Evolutionary conservation across 2,113 vertebrate genomes (phyloP).

Genomic region (Morone chrysops): DNA sequence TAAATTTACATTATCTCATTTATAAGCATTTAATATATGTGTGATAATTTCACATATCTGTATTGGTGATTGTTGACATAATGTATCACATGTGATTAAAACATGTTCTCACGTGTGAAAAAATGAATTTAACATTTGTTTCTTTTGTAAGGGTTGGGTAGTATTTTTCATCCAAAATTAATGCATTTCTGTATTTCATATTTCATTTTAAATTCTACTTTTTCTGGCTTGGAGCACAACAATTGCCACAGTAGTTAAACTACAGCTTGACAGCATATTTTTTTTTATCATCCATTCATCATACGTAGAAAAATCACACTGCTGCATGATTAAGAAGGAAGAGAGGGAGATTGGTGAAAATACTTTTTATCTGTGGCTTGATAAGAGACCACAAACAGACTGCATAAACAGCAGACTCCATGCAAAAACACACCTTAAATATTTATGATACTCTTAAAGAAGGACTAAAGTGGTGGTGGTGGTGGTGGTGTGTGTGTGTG

Average conservation of each 20-base stretch:
- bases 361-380: slow-evolving; percentile 6
- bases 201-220: not conserved
- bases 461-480: too few relatives aligned
- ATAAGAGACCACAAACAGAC: slow-evolving; percentile 31
- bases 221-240: not conserved
- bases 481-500: too few relatives aligned
- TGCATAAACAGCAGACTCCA: slow-evolving; percentile 49
- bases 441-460: slow-evolving; percentile 62
- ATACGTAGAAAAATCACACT: not conserved
- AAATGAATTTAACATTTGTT: not conserved
- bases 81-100: not conserved
- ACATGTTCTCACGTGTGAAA: not conserved
- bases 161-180: not conserved
- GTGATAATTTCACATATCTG: not conserved
- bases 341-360: not conserved
- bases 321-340: not conserved
- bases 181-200: not conserved
- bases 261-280: not conserved
- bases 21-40: not conserved
- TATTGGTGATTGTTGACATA: not conserved
- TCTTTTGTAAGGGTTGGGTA: not conserved
- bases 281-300: not conserved
- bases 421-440: slow-evolving; percentile 52
- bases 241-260: not conserved
- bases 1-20: not conserved